Conservation (phyloP, 2,888 invertebrate genomes). For the Tuberolachnus salignus region DNA sequence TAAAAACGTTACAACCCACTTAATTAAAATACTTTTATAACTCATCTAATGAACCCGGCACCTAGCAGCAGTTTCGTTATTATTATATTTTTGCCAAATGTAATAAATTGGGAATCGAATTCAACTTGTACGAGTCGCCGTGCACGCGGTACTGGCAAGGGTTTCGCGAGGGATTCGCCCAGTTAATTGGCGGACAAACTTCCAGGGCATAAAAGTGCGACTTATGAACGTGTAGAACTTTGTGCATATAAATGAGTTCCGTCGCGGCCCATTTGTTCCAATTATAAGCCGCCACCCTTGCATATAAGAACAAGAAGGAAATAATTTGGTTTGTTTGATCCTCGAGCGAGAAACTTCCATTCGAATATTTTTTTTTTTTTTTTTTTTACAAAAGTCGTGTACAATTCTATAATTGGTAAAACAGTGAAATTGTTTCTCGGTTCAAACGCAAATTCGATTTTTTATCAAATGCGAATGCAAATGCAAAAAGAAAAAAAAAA, state of each 20-base stretch:
- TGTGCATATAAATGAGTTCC: constrained; percentile 16
- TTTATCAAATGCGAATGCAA: no score
- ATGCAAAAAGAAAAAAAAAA: no score
- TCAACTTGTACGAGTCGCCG: background rate
- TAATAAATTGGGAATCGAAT: background rate
- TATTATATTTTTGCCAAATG: background rate
- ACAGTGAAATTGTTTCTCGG: no score
- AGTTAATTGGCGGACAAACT: background rate
- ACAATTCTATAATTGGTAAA: no score
- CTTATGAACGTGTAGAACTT: constrained; percentile 22
- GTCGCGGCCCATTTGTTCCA: constrained; percentile 34
- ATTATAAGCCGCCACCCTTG: constrained; percentile 11
- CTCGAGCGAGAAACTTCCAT: background rate
- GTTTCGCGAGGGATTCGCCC: background rate
- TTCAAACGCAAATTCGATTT: no score
- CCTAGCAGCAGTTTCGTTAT: background rate
- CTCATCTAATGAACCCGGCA: background rate
- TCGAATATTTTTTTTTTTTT: background rate
- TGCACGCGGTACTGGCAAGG: background rate
- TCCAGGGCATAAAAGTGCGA: constrained; percentile 14
- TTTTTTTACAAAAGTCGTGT: background rate
- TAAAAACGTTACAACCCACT: constrained; percentile 11
- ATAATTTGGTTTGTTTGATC: no score
- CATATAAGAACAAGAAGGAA: no score
- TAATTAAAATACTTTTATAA: constrained; percentile 27